Percentiles rank a stretch among this genome's conserved stretches.
Conservation (phyloP, 2,888 invertebrate species). For the Diarsia dahlii region DNA sequence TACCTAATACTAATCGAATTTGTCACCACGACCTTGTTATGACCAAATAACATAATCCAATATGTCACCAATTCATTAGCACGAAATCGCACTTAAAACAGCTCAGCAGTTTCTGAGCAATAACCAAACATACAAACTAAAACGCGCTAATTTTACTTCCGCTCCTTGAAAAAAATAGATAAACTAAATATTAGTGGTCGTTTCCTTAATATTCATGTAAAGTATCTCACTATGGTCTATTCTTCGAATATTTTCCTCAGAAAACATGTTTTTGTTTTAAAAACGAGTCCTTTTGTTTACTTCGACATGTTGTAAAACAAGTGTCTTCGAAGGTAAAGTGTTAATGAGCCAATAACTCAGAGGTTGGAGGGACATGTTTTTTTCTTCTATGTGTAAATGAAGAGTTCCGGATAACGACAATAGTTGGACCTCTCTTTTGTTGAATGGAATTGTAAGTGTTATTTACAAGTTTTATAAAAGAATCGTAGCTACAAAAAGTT, state of each 20-base stretch:
- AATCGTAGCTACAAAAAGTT: not conserved
- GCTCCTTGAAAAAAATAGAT: conserved; percentile 29
- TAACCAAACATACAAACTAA: conserved; percentile 18
- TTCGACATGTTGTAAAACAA: conserved; percentile 31
- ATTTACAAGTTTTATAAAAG: not conserved
- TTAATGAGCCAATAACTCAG: conserved; percentile 37
- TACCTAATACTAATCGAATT: not conserved
- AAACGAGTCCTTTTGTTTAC: conserved; percentile 44
- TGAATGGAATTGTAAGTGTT: not conserved
- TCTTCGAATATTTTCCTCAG: conserved; percentile 20
- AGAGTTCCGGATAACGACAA: conserved; percentile 8
- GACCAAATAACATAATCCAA: conserved; percentile 25
- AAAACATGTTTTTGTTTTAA: conserved; percentile 49
- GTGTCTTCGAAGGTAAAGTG: conserved; percentile 42
- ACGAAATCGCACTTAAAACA: conserved; percentile 40
- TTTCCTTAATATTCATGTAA: conserved; percentile 22
- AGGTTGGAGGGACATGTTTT: conserved; percentile 1
- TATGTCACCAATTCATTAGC: conserved; percentile 51
- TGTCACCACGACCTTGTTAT: conserved; percentile 27
- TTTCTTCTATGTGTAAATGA: conserved; percentile 20
- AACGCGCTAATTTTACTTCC: conserved; percentile 29
- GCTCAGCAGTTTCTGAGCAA: conserved; percentile 38
- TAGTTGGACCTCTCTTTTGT: not conserved
- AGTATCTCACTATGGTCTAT: not conserved
- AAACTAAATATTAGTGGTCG: conserved; percentile 21